Conservation (phyloP, 2,888 invertebrate species). For the Griposia aprilina region DNA sequence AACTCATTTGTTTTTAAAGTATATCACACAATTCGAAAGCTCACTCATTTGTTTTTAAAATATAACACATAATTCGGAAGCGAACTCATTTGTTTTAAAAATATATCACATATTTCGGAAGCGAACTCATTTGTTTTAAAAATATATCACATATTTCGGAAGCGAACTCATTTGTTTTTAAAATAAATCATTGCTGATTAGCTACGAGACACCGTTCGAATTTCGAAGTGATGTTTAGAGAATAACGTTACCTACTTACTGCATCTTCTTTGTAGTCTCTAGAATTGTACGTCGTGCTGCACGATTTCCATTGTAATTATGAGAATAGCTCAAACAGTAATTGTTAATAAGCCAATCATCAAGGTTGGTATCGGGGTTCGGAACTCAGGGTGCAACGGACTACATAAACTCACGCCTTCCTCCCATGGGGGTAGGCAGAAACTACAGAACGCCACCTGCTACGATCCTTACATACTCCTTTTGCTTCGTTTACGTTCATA, state of each 20-base stretch:
- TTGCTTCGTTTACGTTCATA: too few relatives aligned
- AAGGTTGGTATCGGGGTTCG: too few relatives aligned
- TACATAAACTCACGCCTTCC: too few relatives aligned
- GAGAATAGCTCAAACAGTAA: neutral
- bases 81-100: neutral
- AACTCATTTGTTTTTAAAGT: neutral
- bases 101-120: neutral
- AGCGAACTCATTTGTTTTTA: neutral
- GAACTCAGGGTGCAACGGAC: neutral
- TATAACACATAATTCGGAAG: neutral
- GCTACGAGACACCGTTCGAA: neutral
- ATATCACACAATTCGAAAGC: neutral
- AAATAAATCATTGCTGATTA: neutral
- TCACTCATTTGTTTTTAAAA: neutral
- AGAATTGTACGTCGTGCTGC: slow-evolving; percentile 17
- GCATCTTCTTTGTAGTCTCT: neutral
- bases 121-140: neutral
- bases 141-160: neutral
- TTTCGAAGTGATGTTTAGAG: neutral
- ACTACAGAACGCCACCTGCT: too few relatives aligned
- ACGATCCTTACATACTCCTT: too few relatives aligned
- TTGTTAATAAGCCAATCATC: neutral
- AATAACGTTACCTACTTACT: neutral
- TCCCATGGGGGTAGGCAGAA: too few relatives aligned
- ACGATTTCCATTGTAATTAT: slow-evolving; percentile 17